Conservation (phyloP, 2,888 invertebrate species). For the Diadegma fenestrale region DNA sequence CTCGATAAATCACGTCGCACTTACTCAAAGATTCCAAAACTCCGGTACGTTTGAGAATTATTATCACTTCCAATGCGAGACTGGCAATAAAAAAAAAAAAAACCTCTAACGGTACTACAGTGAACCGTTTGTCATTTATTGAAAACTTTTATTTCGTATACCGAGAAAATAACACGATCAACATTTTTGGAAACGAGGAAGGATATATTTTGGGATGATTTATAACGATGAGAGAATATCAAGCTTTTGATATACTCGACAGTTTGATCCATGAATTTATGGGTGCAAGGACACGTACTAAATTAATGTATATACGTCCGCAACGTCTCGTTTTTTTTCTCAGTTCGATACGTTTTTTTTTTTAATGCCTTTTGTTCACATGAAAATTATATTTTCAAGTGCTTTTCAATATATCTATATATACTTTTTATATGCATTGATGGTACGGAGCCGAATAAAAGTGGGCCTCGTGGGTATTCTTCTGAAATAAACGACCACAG, state of each 20-base stretch:
- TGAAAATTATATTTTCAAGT: constrained; percentile 26
- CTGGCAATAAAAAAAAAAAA: constrained; percentile 1
- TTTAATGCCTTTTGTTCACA: constrained; percentile 55
- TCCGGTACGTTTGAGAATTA: constrained; percentile 24
- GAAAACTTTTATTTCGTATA: constrained; percentile 41
- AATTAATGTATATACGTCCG: constrained; percentile 63
- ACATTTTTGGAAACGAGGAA: constrained; percentile 33
- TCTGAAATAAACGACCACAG: constrained; percentile 74
- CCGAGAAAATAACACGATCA: background rate
- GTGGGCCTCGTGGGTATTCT: constrained; percentile 75
- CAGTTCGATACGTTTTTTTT: constrained; percentile 47
- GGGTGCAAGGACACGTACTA: constrained; percentile 65
- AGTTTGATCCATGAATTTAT: constrained; percentile 70
- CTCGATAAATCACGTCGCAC: constrained; percentile 37
- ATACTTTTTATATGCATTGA: constrained; percentile 60
- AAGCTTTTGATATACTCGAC: constrained; percentile 70
- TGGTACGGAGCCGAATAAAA: constrained; percentile 70
- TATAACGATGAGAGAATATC: constrained; percentile 66
- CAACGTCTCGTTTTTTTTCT: constrained; percentile 46
- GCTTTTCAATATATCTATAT: constrained; percentile 29
- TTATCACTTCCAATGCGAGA: constrained; percentile 10
- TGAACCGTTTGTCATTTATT: constrained; percentile 38
- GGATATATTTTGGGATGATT: constrained; percentile 57
- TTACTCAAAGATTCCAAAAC: constrained; percentile 27
- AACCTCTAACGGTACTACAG: background rate